Conservation (phyloP, 2,797 vertebrate species). For the Rhabdomys pumilio region DNA sequence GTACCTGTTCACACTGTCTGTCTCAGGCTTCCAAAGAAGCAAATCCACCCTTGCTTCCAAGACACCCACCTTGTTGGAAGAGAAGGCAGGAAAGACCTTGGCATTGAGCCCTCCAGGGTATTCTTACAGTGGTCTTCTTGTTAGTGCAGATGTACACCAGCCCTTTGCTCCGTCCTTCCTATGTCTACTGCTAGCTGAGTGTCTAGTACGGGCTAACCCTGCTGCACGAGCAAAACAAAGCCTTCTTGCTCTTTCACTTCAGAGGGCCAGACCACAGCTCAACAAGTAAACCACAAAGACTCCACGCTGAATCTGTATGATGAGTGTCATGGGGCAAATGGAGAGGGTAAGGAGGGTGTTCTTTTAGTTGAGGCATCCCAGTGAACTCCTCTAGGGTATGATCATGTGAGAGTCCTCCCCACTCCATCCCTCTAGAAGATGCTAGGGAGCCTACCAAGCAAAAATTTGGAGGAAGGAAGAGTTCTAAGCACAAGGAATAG, state of each 20-base stretch:
- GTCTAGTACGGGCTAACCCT: background rate
- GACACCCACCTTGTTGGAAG: background rate
- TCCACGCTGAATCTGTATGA: background rate
- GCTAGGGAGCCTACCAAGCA: background rate
- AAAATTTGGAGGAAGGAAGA: background rate
- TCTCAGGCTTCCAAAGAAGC: background rate
- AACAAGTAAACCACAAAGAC: background rate
- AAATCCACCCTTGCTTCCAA: background rate
- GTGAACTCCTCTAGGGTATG: background rate
- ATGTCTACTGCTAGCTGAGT: background rate
- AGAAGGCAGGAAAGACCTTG: background rate
- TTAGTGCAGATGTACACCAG: background rate
- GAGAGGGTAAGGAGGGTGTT: background rate
- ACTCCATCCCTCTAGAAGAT: background rate
- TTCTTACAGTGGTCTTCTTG: background rate
- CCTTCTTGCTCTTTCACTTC: background rate
- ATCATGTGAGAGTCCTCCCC: background rate
- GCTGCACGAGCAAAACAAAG: background rate
- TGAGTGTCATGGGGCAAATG: background rate
- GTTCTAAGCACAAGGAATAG: background rate
- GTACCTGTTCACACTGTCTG: accelerated
- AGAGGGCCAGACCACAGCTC: background rate
- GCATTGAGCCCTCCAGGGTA: background rate
- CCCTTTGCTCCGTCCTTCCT: background rate
- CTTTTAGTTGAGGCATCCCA: background rate